phyloP scores from a whole-genome alignment of 2,797 vertebrate species.

The Ataeniobius toweri region DNA sequence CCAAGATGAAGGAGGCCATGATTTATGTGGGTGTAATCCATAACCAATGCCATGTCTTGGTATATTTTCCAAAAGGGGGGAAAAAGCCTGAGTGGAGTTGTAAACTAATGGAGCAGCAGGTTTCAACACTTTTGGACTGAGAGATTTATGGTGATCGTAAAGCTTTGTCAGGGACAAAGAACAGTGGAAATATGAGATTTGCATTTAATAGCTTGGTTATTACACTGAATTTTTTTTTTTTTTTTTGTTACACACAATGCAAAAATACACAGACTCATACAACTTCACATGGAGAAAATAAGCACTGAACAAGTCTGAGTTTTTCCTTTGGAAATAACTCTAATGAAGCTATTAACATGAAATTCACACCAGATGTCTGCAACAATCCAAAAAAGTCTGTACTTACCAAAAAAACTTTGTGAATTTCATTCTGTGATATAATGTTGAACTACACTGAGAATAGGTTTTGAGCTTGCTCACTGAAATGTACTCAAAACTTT shows the following conservation, averaged over 20 bases:
- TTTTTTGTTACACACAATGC: constrained; percentile 21
- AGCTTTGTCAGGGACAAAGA: constrained; percentile 79
- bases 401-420: no score
- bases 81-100: constrained; percentile 71
- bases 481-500: neutral
- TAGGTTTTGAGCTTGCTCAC: neutral
- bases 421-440: neutral
- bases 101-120: constrained; percentile 83
- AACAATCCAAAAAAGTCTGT: neutral
- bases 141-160: constrained; percentile 82
- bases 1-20: constrained; percentile 67
- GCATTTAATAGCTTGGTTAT: constrained; percentile 74
- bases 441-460: neutral
- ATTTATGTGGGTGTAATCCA: constrained; percentile 78
- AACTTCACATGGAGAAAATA: constrained; percentile 32
- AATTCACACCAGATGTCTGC: neutral
- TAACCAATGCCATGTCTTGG: constrained; percentile 67
- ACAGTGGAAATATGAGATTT: constrained; percentile 68
- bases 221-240: constrained; percentile 38
- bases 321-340: neutral
- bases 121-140: constrained; percentile 73
- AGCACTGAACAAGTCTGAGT: neutral
- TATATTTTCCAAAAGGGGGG: constrained; percentile 68
- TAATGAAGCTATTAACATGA: neutral
- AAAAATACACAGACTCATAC: constrained; percentile 40